Evolutionary conservation across 2,113 vertebrate species (phyloP).

Genomic region (Phodopus roborovskii): DNA sequence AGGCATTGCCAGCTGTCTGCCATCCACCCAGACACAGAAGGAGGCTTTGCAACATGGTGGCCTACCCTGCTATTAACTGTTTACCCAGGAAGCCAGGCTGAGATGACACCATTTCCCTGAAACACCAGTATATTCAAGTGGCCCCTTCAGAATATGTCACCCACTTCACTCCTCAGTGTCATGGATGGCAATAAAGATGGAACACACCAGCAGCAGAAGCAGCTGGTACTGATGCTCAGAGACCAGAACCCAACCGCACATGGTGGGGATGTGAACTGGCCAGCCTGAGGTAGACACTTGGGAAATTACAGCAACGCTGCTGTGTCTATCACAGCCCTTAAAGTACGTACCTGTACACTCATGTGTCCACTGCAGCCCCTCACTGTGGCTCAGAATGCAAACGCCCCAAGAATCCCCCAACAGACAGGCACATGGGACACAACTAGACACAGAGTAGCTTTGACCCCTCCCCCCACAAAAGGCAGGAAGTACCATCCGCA

Average conservation of each 20-base stretch:
- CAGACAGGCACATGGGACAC: fast-evolving
- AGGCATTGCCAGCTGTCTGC: fast-evolving
- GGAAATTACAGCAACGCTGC: fast-evolving
- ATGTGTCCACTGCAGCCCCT: fast-evolving
- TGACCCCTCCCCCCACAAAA: no score
- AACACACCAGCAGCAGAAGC: background rate
- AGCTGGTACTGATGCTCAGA: background rate
- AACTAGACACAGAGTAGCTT: fast-evolving
- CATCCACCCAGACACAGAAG: no score
- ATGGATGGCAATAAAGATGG: fast-evolving
- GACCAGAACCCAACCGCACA: fast-evolving
- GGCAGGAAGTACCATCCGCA: fast-evolving
- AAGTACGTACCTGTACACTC: fast-evolving
- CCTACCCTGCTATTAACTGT: fast-evolving
- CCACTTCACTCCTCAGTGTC: fast-evolving
- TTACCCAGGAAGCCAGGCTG: background rate
- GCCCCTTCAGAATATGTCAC: fast-evolving
- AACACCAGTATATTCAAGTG: background rate
- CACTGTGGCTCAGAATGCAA: no score
- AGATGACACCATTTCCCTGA: fast-evolving
- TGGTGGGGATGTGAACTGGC: fast-evolving
- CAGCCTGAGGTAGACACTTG: fast-evolving
- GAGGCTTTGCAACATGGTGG: background rate
- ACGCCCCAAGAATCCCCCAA: fast-evolving
- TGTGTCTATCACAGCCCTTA: fast-evolving